Conservation (phyloP, 2,113 vertebrate species). For the Garra rufa region DNA sequence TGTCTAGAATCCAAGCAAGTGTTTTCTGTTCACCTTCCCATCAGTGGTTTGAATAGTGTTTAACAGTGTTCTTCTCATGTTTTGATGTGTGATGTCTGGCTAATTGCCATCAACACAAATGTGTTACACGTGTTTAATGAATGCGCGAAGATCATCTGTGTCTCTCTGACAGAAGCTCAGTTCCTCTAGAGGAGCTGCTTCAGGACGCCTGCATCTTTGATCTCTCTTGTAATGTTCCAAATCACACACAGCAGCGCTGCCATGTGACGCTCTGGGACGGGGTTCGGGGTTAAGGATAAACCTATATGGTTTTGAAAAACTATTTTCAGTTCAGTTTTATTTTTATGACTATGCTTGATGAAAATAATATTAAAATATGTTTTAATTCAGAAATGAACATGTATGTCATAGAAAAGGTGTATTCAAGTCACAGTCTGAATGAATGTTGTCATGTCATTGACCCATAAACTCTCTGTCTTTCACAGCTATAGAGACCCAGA, state of each 20-base stretch:
- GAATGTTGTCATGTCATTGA: background rate
- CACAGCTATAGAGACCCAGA: slow-evolving; percentile 95
- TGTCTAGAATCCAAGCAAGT: background rate
- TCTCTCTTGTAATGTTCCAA: background rate
- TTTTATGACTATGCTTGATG: too few relatives aligned
- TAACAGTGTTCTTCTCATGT: slow-evolving; percentile 12
- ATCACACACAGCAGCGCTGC: background rate
- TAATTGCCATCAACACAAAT: slow-evolving; percentile 18
- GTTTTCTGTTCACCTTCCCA: background rate
- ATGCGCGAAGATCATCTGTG: background rate
- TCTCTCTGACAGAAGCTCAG: background rate
- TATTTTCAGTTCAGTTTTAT: too few relatives aligned
- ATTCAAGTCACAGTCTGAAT: background rate
- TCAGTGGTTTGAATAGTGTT: background rate
- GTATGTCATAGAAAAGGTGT: background rate
- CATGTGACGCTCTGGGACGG: background rate
- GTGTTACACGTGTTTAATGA: slow-evolving; percentile 1
- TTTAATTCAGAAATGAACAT: background rate
- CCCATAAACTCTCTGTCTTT: slow-evolving; percentile 29
- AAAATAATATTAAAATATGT: background rate
- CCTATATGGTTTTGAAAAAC: too few relatives aligned
- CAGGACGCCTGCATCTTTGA: background rate
- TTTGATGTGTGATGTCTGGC: background rate
- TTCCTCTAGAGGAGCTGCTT: background rate
- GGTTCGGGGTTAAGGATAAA: background rate